Evolutionary conservation across 2,888 invertebrate species (phyloP), one percentile per base, ranked within the genome.

Genomic region (Agrochola circellaris): DNA sequence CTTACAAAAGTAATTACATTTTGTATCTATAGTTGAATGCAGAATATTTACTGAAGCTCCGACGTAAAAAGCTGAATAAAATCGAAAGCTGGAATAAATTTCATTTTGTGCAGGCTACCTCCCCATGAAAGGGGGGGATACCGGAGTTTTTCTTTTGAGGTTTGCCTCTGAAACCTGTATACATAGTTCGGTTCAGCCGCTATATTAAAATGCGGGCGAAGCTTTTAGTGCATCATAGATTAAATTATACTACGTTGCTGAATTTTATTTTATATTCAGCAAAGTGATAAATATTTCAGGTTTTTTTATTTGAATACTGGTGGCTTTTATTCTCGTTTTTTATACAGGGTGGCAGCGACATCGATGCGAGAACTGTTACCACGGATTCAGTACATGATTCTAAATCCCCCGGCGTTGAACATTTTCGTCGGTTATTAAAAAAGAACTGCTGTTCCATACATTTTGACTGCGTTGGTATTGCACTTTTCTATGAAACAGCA

Each of bases 1-100:
- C 71, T 72, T 65, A 69, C 51, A 51, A 72, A 77, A 85, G 64
- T 75, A 67, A 87, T 81, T 77, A 78, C 62, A 60, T 75, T 74
- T 62, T 68, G 65, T 79, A 76, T 76, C 73, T 65, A 51, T 77
- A 67, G 72, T 74, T 81, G 60, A 60, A 68, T 67, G 72, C 58
- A 51, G 48, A 75, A 72, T 75, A 73, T 68, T 72, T 75, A 73
- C 61, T 71, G 51, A 75, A 83, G 75, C 48, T 30, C 65, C 72
- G 73, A 67, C 58, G 74, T 75, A 74, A 71, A 77, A 73, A 66
- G 58, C 38, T 67, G 69, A 68, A 73, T 71, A n/a, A 80, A 80
- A 83, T 79, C 82, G 42, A 77, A 82, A 79, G 76, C 67, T 78
- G 73, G 64, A 75, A 87, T 78, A 79, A 61, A 75, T 79, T 81